Base-by-base conservation (phyloP, 2,797 vertebrate genomes). In the Passerculus sandwichensis region DNA sequence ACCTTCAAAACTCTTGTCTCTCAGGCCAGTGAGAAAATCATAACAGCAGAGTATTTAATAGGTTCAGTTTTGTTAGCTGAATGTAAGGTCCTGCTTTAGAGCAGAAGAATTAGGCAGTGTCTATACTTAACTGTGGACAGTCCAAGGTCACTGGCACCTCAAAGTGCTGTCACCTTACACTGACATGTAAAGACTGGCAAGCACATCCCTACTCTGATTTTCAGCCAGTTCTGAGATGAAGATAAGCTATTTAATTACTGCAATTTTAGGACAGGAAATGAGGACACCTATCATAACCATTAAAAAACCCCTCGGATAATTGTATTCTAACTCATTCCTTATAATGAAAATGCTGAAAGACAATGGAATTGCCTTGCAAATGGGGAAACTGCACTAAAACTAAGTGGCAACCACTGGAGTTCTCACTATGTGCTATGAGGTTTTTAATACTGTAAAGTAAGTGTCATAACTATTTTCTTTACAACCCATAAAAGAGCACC, bases 221-320 rank as follows among this genome's bases (percentile, higher is more conserved):
- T 79, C 88, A 94, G 76, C 13, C 62, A 62, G 51, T 70, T 90
- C 77, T 67, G 36, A 94, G 74, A 78, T 56, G 40, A 32, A 88
- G 81, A 87, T 66, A 92, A 93, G 67, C n/a, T 86, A 73, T 78
- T 81, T 86, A 96, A 93, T 90, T 91, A 86, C 56, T 81, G 51
- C 30, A 70, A 53, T 93, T 93, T 89, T 89, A 90, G 70, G 67
- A 86, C 80, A 94, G 53, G 40, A 96, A 94, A 93, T 87, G 56
- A 88, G 50, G 27, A 92, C 51, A 67, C 70, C 89, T 89, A 85
- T 57, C 61, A 71, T 53, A 89, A 80, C 69, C 65, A 91, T 60
- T 93, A 90, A 89, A 93, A 86, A 30, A 5, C 1, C 45, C 50
- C 36, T 91, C 27, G 3, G 16, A 44, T 85, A 75, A 94, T 71